Base-by-base conservation (phyloP, 2,888 invertebrate species). In the Zootermopsis nevadensis region DNA sequence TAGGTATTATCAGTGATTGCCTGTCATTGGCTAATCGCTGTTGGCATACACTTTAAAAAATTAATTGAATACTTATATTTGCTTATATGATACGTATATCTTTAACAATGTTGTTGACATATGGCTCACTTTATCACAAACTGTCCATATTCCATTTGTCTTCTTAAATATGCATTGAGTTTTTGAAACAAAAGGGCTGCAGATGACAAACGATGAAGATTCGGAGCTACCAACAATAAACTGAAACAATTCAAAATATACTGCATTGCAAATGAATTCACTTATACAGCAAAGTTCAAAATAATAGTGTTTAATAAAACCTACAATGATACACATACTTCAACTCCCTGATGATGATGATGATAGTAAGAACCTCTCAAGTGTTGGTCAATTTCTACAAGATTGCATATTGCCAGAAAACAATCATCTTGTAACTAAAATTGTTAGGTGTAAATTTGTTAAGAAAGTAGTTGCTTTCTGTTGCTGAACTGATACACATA, bases 151-250 rank as follows among this genome's bases (percentile, higher is more conserved):
- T 10, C 30, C 79, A 60, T 33, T 35, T 12, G 22, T 60, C 55
- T 33, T 55, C 33, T 55, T 19, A n/a, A 94, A 88, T 42, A 89
- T 86, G 86, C 93, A 94, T 86, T 94, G 94, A 77, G 88, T 90
- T 86, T 94, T 90, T 0, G 94, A 94, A 87, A 94, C 91, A 15
- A 89, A 86, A 55, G 91, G 77, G 85, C 90, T 90, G 53, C 92
- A 89, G 85, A 94, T 90, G 27, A 91, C 89, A 82, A 90, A 89
- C 30, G 91, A 90, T 86, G 92, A 92, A 24, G 90, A 89, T 7
- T 90, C 88, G 35, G 90, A 90, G 83, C 94, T 89, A 12, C 94
- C 94, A 85, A 94, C 88, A 76, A 90, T 90, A 85, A 93, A 92
- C 94, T 93, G 60, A 79, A 79, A 55, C 10, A 60, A 7, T 27